Conservation (phyloP, 2,113 vertebrate species). For the Sarotherodon lohbergeri region DNA sequence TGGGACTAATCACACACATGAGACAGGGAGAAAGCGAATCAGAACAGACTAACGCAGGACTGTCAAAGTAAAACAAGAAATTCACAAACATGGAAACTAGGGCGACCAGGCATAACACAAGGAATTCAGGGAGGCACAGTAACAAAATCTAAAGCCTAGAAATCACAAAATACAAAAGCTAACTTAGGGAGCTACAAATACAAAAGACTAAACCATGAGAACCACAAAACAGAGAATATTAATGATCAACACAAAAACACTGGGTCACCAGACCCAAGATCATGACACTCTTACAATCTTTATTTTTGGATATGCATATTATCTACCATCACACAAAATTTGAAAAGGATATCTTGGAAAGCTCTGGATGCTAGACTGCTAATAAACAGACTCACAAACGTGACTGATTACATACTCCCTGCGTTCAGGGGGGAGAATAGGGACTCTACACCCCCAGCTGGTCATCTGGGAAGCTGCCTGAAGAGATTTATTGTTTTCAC, state of each 20-base stretch:
- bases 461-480: not conserved
- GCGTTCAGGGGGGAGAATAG: not conserved
- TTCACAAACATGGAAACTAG: not conserved
- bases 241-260: too few relatives aligned
- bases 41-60: not conserved
- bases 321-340: not conserved
- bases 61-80: not conserved
- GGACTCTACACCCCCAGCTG: not conserved
- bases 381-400: not conserved
- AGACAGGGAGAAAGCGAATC: not conserved
- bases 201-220: not conserved
- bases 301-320: not conserved
- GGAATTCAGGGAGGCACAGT: not conserved
- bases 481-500: not conserved
- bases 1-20: not conserved
- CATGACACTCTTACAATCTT: not conserved
- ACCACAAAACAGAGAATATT: not conserved
- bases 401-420: not conserved
- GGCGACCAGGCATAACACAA: not conserved
- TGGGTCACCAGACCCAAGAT: not conserved
- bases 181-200: not conserved
- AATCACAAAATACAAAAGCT: not conserved
- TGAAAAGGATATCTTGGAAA: not conserved
- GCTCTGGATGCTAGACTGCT: rapidly evolving
- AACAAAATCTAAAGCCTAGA: not conserved